Conservation (phyloP, 2,797 vertebrate genomes). For the Darevskia nairensis region DNA sequence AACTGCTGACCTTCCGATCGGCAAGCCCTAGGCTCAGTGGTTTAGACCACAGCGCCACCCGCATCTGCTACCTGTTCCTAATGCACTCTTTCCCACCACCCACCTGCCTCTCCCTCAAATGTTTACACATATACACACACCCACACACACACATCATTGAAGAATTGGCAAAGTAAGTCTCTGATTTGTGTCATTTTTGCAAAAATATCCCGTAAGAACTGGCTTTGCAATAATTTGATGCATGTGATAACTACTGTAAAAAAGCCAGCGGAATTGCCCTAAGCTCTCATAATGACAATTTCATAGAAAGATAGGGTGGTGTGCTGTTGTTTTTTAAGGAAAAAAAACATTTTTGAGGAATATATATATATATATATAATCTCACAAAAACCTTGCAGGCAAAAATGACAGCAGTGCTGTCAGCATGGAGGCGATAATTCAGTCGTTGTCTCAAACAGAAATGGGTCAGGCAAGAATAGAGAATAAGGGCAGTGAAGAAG, state of each 20-base stretch:
- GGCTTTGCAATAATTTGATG: constrained; percentile 2
- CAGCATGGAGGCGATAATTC: constrained; percentile 53
- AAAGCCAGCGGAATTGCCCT: constrained; percentile 8
- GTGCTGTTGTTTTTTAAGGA: background rate
- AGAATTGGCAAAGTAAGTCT: too few relatives aligned
- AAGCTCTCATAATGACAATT: constrained; percentile 35
- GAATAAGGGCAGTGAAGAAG: constrained; percentile 53
- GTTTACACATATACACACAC: too few relatives aligned
- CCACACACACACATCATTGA: too few relatives aligned
- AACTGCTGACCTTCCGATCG: too few relatives aligned
- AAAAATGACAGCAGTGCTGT: constrained; percentile 61
- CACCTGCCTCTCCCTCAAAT: too few relatives aligned
- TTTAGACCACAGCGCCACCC: too few relatives aligned
- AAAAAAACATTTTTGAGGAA: background rate
- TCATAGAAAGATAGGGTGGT: background rate
- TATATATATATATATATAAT: too few relatives aligned
- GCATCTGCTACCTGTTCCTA: background rate
- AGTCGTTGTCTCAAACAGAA: constrained; percentile 53
- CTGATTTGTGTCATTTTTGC: background rate
- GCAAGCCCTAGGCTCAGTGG: too few relatives aligned
- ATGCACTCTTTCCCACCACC: too few relatives aligned
- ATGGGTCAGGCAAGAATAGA: constrained; percentile 64
- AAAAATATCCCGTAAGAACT: background rate
- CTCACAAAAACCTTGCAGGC: background rate
- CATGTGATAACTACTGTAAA: constrained; percentile 18